These are phyloP conservation scores for Podiceps cristatus DNA, from an alignment of 2,113 vertebrate species.

Conservation along the genomic window DNA sequence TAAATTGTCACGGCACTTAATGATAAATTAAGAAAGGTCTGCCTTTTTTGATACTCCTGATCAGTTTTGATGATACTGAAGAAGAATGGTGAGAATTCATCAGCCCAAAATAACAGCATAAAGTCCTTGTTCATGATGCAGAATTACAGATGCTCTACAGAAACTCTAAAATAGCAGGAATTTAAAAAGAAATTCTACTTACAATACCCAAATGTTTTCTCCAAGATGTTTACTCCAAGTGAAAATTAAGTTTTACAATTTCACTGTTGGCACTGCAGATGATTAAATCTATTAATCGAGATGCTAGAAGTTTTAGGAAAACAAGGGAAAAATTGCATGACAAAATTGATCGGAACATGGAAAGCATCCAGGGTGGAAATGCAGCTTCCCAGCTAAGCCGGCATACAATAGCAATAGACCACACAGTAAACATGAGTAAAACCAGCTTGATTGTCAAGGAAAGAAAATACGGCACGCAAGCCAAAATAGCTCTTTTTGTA, in stretches of 20 bases:
- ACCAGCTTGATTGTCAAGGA: slow-evolving; percentile 65
- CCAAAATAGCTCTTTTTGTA: slow-evolving; percentile 36
- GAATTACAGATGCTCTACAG: background rate
- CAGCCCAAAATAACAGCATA: background rate
- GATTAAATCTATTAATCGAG: slow-evolving; percentile 25
- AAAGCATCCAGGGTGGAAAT: slow-evolving; percentile 68
- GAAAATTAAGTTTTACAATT: background rate
- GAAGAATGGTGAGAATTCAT: background rate
- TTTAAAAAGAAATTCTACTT: background rate
- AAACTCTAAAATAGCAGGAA: background rate
- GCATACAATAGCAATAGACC: slow-evolving; percentile 56
- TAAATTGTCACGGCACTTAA: background rate
- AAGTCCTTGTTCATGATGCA: background rate
- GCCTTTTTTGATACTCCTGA: background rate
- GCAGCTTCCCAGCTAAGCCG: slow-evolving; percentile 55
- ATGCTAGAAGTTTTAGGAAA: slow-evolving; percentile 33
- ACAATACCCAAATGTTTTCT: background rate
- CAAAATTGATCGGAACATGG: slow-evolving; percentile 59
- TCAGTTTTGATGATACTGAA: background rate
- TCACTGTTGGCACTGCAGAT: background rate
- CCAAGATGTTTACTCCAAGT: background rate
- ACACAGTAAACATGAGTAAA: slow-evolving; percentile 69
- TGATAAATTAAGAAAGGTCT: background rate
- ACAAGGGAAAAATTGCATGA: slow-evolving; percentile 27
- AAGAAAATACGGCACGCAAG: background rate